phyloP scores from a whole-genome alignment of 2,888 invertebrate species.

The Epiblema foenella region DNA sequence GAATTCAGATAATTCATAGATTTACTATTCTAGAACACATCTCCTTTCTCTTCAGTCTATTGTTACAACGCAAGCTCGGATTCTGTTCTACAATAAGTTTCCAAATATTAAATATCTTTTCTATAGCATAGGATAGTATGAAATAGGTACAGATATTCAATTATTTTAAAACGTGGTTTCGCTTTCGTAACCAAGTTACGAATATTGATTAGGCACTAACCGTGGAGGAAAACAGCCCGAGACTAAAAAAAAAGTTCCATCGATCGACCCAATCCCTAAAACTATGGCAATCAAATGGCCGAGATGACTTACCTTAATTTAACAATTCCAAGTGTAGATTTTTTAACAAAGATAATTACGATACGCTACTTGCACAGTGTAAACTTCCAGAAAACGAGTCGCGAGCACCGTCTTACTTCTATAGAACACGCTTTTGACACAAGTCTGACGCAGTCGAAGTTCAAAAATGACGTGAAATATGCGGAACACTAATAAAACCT shows the following conservation, averaged over 20 bases:
- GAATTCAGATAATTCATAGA: neutral
- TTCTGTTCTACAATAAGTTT: neutral
- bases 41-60: conserved; percentile 10
- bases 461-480: conserved; percentile 42
- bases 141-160: neutral
- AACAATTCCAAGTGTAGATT: conserved; percentile 36
- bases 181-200: conserved; percentile 6
- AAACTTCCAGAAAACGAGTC: conserved; percentile 57
- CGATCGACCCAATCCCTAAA: conserved; percentile 8
- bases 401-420: conserved; percentile 50
- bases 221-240: conserved; percentile 14
- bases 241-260: neutral
- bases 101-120: neutral
- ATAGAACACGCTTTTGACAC: conserved; percentile 42
- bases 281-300: conserved; percentile 17
- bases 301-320: conserved; percentile 32
- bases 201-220: conserved; percentile 34
- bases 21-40: conserved; percentile 1
- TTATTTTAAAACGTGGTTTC: conserved; percentile 24
- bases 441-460: conserved; percentile 43
- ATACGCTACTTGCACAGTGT: conserved; percentile 43
- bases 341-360: conserved; percentile 21
- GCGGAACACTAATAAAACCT: conserved; percentile 42
- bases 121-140: neutral
- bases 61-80: conserved; percentile 14